Percentiles rank a stretch among this genome's conserved stretches.
Conservation (phyloP, 2,113 vertebrate species). For the Charadrius vociferus region DNA sequence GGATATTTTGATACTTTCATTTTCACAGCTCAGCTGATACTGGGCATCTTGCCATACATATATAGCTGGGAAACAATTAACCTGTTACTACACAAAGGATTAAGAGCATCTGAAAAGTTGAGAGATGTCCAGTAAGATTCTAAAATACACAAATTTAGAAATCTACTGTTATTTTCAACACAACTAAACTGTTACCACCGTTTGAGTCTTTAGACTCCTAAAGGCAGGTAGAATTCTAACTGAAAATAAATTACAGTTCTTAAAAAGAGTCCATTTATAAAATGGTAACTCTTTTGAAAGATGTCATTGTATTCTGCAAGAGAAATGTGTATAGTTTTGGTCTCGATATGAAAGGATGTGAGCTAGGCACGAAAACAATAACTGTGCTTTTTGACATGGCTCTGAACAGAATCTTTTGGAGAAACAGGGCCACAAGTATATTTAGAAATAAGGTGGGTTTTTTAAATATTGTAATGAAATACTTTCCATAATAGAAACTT, state of each 20-base stretch:
- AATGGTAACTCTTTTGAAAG: not conserved
- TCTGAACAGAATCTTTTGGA: not conserved
- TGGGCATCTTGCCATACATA: not conserved
- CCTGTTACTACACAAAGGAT: not conserved
- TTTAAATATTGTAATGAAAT: not conserved
- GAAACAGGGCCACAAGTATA: not conserved
- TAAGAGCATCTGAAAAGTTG: not conserved
- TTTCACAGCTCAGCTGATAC: slow-evolving; percentile 18
- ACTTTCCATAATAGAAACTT: not conserved
- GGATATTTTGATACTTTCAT: slow-evolving; percentile 20
- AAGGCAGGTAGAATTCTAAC: not conserved
- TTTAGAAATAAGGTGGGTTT: not conserved
- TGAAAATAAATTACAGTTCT: not conserved
- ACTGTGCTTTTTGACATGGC: not conserved
- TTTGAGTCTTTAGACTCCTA: not conserved
- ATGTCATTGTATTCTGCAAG: not conserved
- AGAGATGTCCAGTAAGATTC: not conserved
- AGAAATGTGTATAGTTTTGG: not conserved
- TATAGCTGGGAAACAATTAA: slow-evolving; percentile 1
- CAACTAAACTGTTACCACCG: not conserved
- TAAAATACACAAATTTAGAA: not conserved
- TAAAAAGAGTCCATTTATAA: not conserved
- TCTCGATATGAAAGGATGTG: not conserved
- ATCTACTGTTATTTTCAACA: too few relatives aligned
- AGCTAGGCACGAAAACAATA: not conserved